phyloP scores from a whole-genome alignment of 92 coral and sea anemone genomes.

The Phenganax subtilis region DNA sequence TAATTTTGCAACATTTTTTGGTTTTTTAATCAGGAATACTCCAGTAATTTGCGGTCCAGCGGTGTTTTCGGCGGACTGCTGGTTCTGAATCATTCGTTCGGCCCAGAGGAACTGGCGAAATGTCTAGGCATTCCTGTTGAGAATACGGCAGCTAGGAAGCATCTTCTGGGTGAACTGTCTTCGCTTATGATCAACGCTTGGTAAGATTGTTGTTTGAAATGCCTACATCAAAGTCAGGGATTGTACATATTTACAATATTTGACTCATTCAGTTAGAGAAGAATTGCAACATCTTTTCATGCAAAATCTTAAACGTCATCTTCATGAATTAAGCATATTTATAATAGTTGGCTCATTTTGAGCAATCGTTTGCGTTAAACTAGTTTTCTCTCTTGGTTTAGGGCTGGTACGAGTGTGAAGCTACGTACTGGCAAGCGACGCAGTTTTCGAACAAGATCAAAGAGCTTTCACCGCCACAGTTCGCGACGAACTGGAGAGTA shows the following conservation, averaged over 20 bases:
- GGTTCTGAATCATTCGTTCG: slow-evolving; percentile 75
- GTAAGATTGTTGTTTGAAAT: slow-evolving; percentile 22
- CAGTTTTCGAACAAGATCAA: slow-evolving; percentile 20
- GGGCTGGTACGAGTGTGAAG: slow-evolving; percentile 20
- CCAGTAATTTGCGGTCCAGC: slow-evolving; percentile 71
- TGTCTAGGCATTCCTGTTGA: slow-evolving; percentile 73
- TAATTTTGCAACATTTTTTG: neutral
- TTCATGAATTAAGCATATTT: no score
- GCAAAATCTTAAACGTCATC: no score
- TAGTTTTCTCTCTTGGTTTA: neutral
- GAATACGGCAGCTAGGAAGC: slow-evolving; percentile 79
- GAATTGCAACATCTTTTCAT: no score
- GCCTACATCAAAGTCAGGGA: no score
- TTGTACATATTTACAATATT: no score
- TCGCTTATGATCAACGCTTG: slow-evolving; percentile 78
- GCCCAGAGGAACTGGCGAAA: slow-evolving; percentile 84
- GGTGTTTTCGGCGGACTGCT: slow-evolving; percentile 90
- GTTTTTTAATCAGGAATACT: slow-evolving; percentile 59
- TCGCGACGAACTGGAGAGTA: slow-evolving; percentile 24
- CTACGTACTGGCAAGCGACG: slow-evolving; percentile 15
- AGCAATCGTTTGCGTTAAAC: no score
- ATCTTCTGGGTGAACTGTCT: slow-evolving; percentile 67
- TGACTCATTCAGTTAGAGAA: no score
- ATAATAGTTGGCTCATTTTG: no score
- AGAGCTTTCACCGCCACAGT: slow-evolving; percentile 32